phyloP scores from a whole-genome alignment of 2,888 invertebrate genomes.

The Eudemis profundana region DNA sequence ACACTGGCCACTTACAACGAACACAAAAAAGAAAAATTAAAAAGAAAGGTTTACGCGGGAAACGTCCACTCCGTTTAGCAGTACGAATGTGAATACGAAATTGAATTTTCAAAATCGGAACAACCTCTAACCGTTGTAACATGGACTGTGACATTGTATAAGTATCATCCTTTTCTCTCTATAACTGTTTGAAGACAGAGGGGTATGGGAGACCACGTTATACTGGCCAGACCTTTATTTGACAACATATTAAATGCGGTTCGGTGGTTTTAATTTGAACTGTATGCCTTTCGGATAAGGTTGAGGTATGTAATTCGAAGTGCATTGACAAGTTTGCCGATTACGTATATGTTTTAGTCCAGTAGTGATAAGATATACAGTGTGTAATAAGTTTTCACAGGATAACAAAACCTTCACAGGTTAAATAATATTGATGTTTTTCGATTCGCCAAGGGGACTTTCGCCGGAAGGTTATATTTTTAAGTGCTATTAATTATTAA shows the following conservation, averaged over 20 bases:
- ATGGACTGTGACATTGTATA: conserved; percentile 57
- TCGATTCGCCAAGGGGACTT: too few relatives aligned
- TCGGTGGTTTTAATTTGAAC: conserved; percentile 43
- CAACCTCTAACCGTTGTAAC: conserved; percentile 54
- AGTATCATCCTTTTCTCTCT: conserved; percentile 46
- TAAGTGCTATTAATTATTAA: neutral
- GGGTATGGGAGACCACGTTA: conserved; percentile 55
- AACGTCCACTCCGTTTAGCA: conserved; percentile 60
- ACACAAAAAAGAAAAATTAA: conserved; percentile 46
- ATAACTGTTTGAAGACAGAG: conserved; percentile 46
- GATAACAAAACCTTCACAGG: neutral
- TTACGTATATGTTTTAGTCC: conserved; percentile 69
- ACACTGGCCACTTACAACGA: conserved; percentile 47
- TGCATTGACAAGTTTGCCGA: conserved; percentile 59
- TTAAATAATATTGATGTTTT: too few relatives aligned
- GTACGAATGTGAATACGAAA: conserved; percentile 76
- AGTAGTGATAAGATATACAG: conserved; percentile 78
- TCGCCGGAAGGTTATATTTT: neutral
- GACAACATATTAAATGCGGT: conserved; percentile 48
- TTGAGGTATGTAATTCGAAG: conserved; percentile 38
- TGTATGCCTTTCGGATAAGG: conserved; percentile 46
- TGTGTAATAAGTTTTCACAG: conserved; percentile 50
- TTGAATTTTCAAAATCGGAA: conserved; percentile 77
- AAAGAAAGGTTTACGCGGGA: conserved; percentile 63
- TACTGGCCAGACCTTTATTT: conserved; percentile 50